A percentile compares a stretch with the other conserved stretches of the same genome.
These are phyloP conservation scores for Tringa solitaria DNA, from an alignment of 2,113 vertebrate species.

Conservation along the genomic window DNA sequence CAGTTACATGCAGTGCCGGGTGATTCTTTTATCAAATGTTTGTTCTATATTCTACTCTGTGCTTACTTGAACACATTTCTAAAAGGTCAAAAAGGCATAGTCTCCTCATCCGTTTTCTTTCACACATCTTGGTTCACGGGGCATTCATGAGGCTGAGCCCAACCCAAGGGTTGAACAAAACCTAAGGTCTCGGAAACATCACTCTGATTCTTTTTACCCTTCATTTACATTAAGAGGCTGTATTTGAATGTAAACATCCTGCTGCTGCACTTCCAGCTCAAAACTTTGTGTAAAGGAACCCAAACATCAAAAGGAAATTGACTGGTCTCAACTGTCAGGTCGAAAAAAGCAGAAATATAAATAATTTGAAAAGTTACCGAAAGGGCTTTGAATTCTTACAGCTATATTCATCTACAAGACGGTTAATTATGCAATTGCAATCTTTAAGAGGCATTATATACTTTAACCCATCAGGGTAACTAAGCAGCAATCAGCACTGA, in stretches of 20 bases:
- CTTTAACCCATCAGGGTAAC: constrained; percentile 25
- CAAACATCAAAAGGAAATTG: neutral
- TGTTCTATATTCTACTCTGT: neutral
- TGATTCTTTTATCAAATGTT: neutral
- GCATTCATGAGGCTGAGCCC: neutral
- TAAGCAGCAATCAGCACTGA: constrained; percentile 12
- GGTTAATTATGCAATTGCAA: constrained; percentile 32
- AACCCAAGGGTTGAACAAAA: neutral
- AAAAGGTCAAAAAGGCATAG: neutral
- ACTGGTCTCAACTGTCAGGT: neutral
- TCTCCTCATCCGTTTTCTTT: neutral
- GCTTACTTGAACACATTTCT: neutral
- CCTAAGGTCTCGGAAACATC: neutral
- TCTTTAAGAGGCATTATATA: constrained; percentile 22
- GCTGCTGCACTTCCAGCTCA: neutral
- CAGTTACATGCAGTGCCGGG: neutral
- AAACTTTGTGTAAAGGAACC: neutral
- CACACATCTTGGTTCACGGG: neutral
- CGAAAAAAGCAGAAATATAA: neutral
- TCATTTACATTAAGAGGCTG: neutral
- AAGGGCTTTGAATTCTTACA: neutral
- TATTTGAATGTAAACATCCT: constrained; percentile 28
- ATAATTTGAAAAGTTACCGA: constrained; percentile 16
- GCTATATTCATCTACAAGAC: neutral
- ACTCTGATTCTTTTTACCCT: neutral